Percentiles rank a stretch among this genome's conserved stretches.
Evolutionary conservation across 1,140 invertebrate species (phyloP).

Genomic region (Nasonia longicornis): DNA sequence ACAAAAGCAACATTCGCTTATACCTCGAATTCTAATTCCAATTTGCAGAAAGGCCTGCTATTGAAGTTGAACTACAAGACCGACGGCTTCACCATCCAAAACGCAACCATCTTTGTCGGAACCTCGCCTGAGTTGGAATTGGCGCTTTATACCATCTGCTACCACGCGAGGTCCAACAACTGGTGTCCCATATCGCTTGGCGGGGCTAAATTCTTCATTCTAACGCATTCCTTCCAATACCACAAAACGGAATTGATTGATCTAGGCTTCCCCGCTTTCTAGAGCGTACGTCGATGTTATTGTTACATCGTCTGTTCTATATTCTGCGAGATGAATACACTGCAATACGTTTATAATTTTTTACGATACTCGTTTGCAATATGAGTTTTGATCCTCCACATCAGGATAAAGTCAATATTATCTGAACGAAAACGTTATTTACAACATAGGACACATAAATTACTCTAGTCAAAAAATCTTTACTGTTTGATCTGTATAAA

Average conservation of each 20-base stretch:
- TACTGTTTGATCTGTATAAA: no score
- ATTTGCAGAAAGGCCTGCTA: constrained; percentile 74
- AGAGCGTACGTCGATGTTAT: constrained; percentile 5
- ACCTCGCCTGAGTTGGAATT: constrained; percentile 94
- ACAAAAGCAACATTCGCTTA: no score
- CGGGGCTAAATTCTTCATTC: constrained; percentile 76
- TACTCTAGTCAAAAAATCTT: no score
- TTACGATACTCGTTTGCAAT: no score
- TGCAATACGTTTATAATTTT: no score
- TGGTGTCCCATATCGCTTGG: constrained; percentile 80
- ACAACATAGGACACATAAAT: no score
- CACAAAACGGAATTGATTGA: constrained; percentile 82
- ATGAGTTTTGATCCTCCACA: no score
- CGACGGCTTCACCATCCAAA: constrained; percentile 79
- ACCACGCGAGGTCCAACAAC: constrained; percentile 78
- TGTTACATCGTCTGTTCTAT: no score
- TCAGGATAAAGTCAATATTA: no score
- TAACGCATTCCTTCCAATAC: constrained; percentile 79
- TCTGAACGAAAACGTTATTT: no score
- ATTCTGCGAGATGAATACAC: no score
- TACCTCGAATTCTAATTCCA: constrained; percentile 29
- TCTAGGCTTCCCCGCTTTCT: constrained; percentile 78
- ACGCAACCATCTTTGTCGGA: constrained; percentile 86
- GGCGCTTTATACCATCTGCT: constrained; percentile 89
- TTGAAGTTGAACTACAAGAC: constrained; percentile 85